Evolutionary conservation across 2,113 vertebrate species (phyloP), one percentile per base, ranked within the genome.

Genomic region (Aramus guarauna): DNA sequence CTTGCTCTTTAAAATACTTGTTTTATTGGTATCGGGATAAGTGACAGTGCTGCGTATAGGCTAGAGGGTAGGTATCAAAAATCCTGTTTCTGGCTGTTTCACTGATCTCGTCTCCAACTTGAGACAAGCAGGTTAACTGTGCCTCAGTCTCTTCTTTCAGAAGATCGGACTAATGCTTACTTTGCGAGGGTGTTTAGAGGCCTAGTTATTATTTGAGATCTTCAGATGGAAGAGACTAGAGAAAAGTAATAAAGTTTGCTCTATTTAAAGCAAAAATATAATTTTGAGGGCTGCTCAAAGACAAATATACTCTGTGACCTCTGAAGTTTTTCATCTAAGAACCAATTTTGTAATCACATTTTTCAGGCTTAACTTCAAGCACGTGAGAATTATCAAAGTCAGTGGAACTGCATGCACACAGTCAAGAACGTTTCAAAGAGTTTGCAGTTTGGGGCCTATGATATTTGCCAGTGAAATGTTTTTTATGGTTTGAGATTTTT

Each of bases 401-500:
- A 26, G 17, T 43, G 53, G 90, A 79, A 83, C 78, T 59, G 77
- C 91, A 62, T 24, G 84, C 62, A 59, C 34, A 3, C 7, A 14
- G 74, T 59, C 32, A 30, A 39, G 67, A 71, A 62, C 4, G 4
- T 45, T 92, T 66, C 48, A 13, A 55, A 85, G 66, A 52, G 71
- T 72, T 85, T 90, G 87, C 87, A 79, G 77, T 87, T 85, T 16
- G 5, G 26, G 32, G 37, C 69, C 77, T 48, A 7, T 36, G 79
- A 41, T 75, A n/a, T 55, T 88, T 72, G 67, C 45, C 53, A 89
- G 32, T 39, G 12, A 81, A 78, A 76, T 55, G 75, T 78, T 73
- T 75, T 73, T 91, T 91, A 77, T 55, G 85, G 83, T 96, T 96
- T 95, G 96, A 94, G 91, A 90, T 86, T 95, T 97, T 92, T 92